Base-by-base conservation (phyloP, 2,113 vertebrate genomes). In the Apaloderma vittatum region DNA sequence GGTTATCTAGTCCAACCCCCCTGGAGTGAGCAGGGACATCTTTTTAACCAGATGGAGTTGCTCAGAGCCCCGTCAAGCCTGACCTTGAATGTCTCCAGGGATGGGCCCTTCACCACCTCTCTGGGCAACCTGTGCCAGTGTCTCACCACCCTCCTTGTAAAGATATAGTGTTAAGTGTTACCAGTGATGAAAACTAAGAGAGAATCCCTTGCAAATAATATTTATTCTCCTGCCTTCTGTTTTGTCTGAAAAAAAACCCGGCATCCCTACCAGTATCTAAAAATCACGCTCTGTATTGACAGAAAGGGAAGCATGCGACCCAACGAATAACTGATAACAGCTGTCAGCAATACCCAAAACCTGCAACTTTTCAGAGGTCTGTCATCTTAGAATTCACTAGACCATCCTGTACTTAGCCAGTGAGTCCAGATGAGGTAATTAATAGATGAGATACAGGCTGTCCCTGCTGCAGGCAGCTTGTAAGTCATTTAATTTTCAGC, bases 341-440 rank as follows among this genome's bases (percentile, higher is more conserved):
- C 65, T 61, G 51, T 61, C 71, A 95, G 73, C 30, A 63, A 29
- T 55, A 52, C 23, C 12, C 37, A 24, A 65, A 93, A 15, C 85
- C 91, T 58, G 37, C 0, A 3, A 21, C 48, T 83, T 95, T 81
- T 92, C 34, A 73, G 46, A 93, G 24, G 12, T 88, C 59, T 92
- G 51, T 90, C 74, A 63, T 70, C 55, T 82, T n/a, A 68, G 71
- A 88, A 72, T 86, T 85, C 62, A 46, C 36, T 70, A 62, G 58
- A 85, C 43, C 51, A 67, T 78, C 45, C 65, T 55, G 27, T 51
- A 71, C 29, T 80, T 92, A 82, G 66, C 36, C 54, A 51, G 29
- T 75, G 58, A 93, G 85, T 54, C n/a, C 67, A 82, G 58, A 85
- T 79, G 87, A 96, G 71, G 36, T 93, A 90, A 90, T 73, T 93